These are phyloP conservation scores for Panzeria rudis DNA, from an alignment of 2,888 invertebrate species.

Conservation along the genomic window DNA sequence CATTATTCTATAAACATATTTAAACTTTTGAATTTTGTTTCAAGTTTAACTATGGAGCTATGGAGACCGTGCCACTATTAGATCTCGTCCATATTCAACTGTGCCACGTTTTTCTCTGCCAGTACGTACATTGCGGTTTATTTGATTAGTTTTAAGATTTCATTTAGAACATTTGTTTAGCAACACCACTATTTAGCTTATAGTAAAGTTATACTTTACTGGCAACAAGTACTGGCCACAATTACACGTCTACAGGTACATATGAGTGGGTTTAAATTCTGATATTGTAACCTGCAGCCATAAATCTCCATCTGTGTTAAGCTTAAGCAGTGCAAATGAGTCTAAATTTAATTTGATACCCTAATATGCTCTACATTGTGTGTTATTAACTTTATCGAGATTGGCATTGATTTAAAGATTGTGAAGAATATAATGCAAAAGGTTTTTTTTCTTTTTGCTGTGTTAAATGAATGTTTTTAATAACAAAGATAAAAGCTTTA, in stretches of 20 bases:
- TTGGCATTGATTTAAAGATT: slow-evolving; percentile 45
- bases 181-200: slow-evolving; percentile 11
- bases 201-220: neutral
- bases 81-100: slow-evolving; percentile 51
- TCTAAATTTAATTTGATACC: slow-evolving; percentile 51
- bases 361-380: slow-evolving; percentile 30
- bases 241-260: neutral
- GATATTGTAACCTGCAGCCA: slow-evolving; percentile 19
- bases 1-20: slow-evolving; percentile 53
- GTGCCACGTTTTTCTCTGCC: slow-evolving; percentile 42
- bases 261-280: slow-evolving; percentile 51
- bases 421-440: slow-evolving; percentile 5
- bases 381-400: slow-evolving; percentile 11
- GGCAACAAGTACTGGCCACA: slow-evolving; percentile 28
- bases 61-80: slow-evolving; percentile 70
- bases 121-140: slow-evolving; percentile 66
- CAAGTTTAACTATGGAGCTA: slow-evolving; percentile 63
- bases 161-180: slow-evolving; percentile 66
- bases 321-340: slow-evolving; percentile 64
- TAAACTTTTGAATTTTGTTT: slow-evolving; percentile 57
- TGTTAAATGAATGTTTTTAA: neutral
- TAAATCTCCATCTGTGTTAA: slow-evolving; percentile 45
- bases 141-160: slow-evolving; percentile 69
- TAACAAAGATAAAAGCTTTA: too few relatives aligned
- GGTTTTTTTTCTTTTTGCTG: neutral